Conservation (phyloP, 2,888 invertebrate species). For the Carpatolechia fugitivella region DNA sequence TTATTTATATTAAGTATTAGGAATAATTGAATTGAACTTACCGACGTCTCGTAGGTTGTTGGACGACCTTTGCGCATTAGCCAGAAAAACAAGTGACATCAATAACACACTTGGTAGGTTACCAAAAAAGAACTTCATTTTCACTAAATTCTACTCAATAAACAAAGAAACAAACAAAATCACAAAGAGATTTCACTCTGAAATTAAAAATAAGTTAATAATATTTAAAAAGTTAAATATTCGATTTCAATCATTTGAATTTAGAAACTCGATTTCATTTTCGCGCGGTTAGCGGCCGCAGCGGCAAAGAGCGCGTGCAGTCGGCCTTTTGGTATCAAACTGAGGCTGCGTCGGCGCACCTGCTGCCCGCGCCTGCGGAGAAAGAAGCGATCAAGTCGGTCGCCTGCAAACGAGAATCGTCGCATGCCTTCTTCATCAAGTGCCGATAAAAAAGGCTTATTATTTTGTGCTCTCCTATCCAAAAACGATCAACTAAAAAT, state of each 20-base stretch:
- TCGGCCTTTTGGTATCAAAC: slow-evolving; percentile 58
- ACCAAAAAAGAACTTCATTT: slow-evolving; percentile 57
- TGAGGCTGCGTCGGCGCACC: slow-evolving; percentile 44
- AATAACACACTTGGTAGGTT: slow-evolving; percentile 63
- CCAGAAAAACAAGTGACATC: slow-evolving; percentile 63
- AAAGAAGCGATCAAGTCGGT: slow-evolving; percentile 60
- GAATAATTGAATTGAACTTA: slow-evolving; percentile 37
- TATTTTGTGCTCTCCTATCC: too few species aligned
- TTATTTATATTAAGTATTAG: not conserved
- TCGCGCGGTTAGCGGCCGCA: slow-evolving; percentile 53
- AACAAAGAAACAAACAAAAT: not conserved
- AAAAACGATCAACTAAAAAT: too few species aligned
- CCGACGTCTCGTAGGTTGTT: slow-evolving; percentile 63
- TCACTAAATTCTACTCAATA: slow-evolving; percentile 21
- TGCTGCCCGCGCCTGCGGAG: slow-evolving; percentile 34
- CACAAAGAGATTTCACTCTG: not conserved
- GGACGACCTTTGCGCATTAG: slow-evolving; percentile 65
- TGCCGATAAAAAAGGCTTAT: not conserved
- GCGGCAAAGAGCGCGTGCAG: slow-evolving; percentile 53
- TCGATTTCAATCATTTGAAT: slow-evolving; percentile 25
- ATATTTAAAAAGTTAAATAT: slow-evolving; percentile 9
- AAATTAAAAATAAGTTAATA: not conserved
- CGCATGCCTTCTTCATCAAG: slow-evolving; percentile 29
- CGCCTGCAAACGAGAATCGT: slow-evolving; percentile 28
- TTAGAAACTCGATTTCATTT: slow-evolving; percentile 62